Evolutionary conservation across 2,888 invertebrate species (phyloP).

Genomic region (Campaea margaritaria): DNA sequence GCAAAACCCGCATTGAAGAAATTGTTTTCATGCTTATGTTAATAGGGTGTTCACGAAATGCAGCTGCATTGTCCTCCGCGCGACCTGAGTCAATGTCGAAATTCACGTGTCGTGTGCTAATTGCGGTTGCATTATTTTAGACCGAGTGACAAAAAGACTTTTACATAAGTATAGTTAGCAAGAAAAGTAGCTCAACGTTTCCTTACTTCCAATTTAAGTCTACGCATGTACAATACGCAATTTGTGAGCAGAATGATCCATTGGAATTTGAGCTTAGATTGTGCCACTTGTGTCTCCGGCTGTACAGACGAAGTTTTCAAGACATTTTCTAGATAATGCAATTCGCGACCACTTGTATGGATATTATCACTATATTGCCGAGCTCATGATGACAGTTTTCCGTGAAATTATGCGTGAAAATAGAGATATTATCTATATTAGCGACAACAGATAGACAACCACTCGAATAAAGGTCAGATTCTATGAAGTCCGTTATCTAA

Average conservation of each 20-base stretch:
- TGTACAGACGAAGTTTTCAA: too few relatives aligned
- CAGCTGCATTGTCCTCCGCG: conserved; percentile 18
- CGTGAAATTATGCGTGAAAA: background rate
- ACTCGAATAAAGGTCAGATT: conserved; percentile 16
- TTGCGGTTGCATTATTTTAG: conserved; percentile 9
- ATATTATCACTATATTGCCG: too few relatives aligned
- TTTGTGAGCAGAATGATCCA: too few relatives aligned
- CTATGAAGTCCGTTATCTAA: conserved; percentile 12
- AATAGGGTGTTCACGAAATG: conserved; percentile 19
- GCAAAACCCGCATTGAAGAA: conserved; percentile 19
- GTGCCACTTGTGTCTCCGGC: too few relatives aligned
- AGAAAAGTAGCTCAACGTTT: too few relatives aligned
- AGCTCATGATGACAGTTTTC: background rate
- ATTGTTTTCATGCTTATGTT: conserved; percentile 10
- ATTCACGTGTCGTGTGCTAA: conserved; percentile 18
- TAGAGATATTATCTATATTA: background rate
- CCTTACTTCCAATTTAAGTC: too few relatives aligned
- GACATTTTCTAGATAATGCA: too few relatives aligned
- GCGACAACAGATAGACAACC: background rate
- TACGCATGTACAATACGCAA: too few relatives aligned
- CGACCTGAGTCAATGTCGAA: conserved; percentile 14
- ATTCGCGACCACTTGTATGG: too few relatives aligned
- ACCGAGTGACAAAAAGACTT: background rate
- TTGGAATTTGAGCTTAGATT: too few relatives aligned
- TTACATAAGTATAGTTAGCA: too few relatives aligned